phyloP scores from a whole-genome alignment of 2,888 invertebrate genomes.

The Copidosoma aretas region DNA sequence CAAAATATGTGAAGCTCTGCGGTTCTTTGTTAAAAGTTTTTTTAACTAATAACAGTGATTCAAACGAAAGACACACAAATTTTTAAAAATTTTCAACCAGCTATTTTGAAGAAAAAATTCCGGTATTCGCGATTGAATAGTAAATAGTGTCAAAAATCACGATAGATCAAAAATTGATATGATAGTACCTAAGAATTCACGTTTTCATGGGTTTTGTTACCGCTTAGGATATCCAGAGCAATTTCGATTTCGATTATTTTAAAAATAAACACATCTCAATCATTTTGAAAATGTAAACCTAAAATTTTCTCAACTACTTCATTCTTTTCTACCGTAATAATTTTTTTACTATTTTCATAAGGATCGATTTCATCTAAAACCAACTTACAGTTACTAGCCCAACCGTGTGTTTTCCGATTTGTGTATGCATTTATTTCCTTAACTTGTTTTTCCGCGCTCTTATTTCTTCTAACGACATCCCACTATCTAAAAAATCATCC shows the following conservation, averaged over 20 bases:
- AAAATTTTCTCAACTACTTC: neutral
- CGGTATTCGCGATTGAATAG: conserved; percentile 39
- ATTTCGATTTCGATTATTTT: conserved; percentile 28
- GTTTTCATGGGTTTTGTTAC: conserved; percentile 39
- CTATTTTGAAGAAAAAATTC: conserved; percentile 31
- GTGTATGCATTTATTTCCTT: neutral
- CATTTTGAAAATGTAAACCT: neutral
- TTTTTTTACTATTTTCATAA: neutral
- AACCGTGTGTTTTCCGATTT: neutral
- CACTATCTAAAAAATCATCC: neutral
- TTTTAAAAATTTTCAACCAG: conserved; percentile 40
- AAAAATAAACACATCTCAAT: conserved; percentile 39
- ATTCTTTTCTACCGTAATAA: neutral
- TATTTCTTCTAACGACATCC: neutral
- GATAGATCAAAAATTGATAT: conserved; percentile 49
- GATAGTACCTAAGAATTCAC: conserved; percentile 38
- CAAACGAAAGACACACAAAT: conserved; percentile 21
- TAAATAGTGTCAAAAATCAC: conserved; percentile 42
- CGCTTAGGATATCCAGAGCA: conserved; percentile 32
- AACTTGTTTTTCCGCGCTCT: neutral
- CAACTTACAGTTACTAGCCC: neutral
- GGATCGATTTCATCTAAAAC: neutral
- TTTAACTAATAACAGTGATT: conserved; percentile 31
- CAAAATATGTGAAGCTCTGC: conserved; percentile 45
- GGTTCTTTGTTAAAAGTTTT: neutral